phyloP scores from a whole-genome alignment of 2,888 invertebrate genomes.

The Penaeus monodon region DNA sequence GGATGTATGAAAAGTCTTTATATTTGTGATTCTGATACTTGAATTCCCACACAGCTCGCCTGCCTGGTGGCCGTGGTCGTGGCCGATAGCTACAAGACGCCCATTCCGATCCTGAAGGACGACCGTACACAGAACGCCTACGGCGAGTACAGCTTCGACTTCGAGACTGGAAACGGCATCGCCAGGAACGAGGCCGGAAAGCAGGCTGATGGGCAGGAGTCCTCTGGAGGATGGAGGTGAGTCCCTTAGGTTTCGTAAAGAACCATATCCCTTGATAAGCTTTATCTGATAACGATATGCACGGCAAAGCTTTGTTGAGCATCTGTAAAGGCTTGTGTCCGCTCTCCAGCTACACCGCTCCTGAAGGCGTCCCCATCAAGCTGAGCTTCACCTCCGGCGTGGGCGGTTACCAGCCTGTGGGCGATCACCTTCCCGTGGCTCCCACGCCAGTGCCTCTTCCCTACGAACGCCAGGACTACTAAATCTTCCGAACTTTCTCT shows the following conservation, averaged over 20 bases:
- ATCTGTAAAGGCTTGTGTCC: not conserved
- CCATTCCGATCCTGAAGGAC: slow-evolving; percentile 7
- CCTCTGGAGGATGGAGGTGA: slow-evolving; percentile 6
- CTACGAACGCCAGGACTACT: too few species aligned
- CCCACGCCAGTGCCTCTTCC: too few species aligned
- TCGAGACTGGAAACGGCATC: slow-evolving; percentile 17
- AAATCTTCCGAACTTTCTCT: too few species aligned
- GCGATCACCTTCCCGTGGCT: too few species aligned
- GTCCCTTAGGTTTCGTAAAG: not conserved
- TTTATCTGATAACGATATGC: not conserved
- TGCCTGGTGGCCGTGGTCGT: slow-evolving; percentile 12
- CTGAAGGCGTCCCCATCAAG: not conserved
- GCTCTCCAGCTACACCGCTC: slow-evolving; percentile 5
- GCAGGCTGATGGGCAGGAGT: slow-evolving; percentile 3
- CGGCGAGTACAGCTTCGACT: slow-evolving; percentile 4
- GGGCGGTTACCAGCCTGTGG: not conserved
- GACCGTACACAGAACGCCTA: not conserved
- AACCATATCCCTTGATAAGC: too few species aligned
- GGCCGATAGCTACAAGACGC: slow-evolving; percentile 1
- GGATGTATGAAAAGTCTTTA: too few species aligned
- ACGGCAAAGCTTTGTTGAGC: too few species aligned
- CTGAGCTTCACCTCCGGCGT: not conserved
- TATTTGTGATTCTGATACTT: too few species aligned
- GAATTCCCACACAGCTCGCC: not conserved
- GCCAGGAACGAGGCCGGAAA: slow-evolving; percentile 5